Conservation (phyloP, 2,888 invertebrate species). For the Autographa pulchrina region DNA sequence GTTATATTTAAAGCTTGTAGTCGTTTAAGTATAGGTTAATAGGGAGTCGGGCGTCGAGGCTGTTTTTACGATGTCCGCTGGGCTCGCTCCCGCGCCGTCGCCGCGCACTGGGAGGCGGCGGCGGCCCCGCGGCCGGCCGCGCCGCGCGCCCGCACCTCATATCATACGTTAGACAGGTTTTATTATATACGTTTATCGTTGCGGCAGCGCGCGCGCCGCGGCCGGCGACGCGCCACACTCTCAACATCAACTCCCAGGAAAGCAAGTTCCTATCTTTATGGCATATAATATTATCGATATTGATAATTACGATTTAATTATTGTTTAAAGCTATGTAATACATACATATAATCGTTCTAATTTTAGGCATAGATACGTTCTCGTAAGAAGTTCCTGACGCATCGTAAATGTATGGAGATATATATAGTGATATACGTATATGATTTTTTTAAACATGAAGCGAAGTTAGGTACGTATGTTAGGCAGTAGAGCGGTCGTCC, state of each 20-base stretch:
- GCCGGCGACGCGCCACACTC: conserved; percentile 82
- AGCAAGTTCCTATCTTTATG: conserved; percentile 91
- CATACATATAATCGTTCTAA: conserved; percentile 90
- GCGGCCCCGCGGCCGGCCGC: conserved; percentile 82
- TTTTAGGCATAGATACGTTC: conserved; percentile 90
- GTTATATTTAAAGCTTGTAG: conserved; percentile 89
- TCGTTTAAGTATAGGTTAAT: conserved; percentile 86
- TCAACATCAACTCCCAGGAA: conserved; percentile 89
- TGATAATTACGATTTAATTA: conserved; percentile 90
- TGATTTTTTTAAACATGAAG: conserved; percentile 89
- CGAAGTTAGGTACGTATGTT: conserved; percentile 89
- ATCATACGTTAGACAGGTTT: conserved; percentile 90
- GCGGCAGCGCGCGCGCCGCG: conserved; percentile 81
- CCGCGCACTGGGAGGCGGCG: conserved; percentile 88
- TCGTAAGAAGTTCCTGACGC: conserved; percentile 90
- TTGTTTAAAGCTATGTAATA: conserved; percentile 90
- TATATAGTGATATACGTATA: conserved; percentile 89
- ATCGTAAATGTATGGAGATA: conserved; percentile 90
- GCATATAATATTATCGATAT: conserved; percentile 90
- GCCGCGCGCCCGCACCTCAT: conserved; percentile 82
- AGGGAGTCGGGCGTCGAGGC: conserved; percentile 76
- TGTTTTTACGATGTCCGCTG: conserved; percentile 61
- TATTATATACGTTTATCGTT: conserved; percentile 88
- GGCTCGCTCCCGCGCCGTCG: conserved; percentile 78
- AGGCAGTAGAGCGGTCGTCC: conserved; percentile 89